Base-by-base conservation (phyloP, 1,140 invertebrate genomes). In the Zaprionus ornatus region DNA sequence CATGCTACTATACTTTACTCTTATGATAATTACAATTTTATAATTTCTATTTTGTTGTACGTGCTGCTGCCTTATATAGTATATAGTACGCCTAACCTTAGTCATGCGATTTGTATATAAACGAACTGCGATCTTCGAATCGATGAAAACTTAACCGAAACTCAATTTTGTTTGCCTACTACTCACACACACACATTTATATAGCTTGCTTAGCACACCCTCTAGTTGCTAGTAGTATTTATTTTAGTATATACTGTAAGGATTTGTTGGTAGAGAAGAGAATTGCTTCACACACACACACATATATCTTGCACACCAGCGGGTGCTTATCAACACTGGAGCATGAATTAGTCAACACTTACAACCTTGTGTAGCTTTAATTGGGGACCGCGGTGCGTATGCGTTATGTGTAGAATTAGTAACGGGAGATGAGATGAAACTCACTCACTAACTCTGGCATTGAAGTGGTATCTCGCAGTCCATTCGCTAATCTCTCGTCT, bases 401-500 rank as follows among this genome's bases (percentile, higher is more conserved):
- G 15, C 65, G 50, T 55, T 45, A 55, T 64, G 1, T 40, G 21
- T 50, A 50, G 35, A 42, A 42, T n/a, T 21, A 19, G 64, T 68
- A 45, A 50, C 23, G 6, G 25, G 21, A 25, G 19, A 13, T 19
- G 2, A 13, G 15, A n/a, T n/a, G 40, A 12, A 23, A 45, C 27
- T 37, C 56, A 21, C 45, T 32, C 9, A 84, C 77, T 77, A 84
- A 84, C 60, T 64, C 65, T 68, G 74, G 65, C 62, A 74, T 64
- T 63, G 59, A 27, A 60, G 60, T 48, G 21, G 52, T 60, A 40
- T 27, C 21, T 50, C 50, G 48, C 59, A 17, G 40, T 59, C 60
- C 27, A 21, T 54, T 52, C 56, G 67, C 74, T 85, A 83, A 83
- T 85, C 32, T 13, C 55, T 63, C 66, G 54, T 68, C 54, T 84